These are phyloP conservation scores for Heteropelma amictum DNA, from an alignment of 2,888 invertebrate genomes.

Conservation along the genomic window DNA sequence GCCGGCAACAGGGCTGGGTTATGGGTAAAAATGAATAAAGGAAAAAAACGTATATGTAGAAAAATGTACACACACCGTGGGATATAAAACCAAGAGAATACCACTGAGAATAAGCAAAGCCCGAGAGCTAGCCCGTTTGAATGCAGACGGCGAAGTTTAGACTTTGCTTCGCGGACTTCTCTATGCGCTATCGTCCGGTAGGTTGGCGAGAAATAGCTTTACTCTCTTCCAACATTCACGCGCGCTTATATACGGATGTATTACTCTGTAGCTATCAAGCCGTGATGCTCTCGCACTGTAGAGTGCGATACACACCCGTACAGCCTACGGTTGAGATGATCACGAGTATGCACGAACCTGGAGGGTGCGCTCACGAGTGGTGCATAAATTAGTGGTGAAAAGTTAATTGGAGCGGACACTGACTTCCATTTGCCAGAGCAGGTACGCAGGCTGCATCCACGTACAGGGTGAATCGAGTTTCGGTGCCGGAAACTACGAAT, in stretches of 20 bases:
- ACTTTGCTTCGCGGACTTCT: slow-evolving; percentile 6
- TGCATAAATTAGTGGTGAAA: slow-evolving; percentile 77
- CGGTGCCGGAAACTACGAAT: too few relatives aligned
- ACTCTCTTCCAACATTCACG: too few relatives aligned
- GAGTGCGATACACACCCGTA: slow-evolving; percentile 1
- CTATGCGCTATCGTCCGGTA: not conserved
- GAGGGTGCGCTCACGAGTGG: slow-evolving; percentile 52
- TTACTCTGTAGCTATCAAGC: slow-evolving; percentile 12
- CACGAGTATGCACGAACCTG: slow-evolving; percentile 50
- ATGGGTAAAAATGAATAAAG: slow-evolving; percentile 16
- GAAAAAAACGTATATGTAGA: not conserved
- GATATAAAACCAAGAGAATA: too few relatives aligned
- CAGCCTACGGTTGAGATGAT: slow-evolving; percentile 30
- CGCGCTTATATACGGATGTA: slow-evolving; percentile 6
- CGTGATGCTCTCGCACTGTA: slow-evolving; percentile 26
- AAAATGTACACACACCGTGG: slow-evolving; percentile 1
- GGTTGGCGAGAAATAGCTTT: slow-evolving; percentile 31
- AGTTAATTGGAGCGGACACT: slow-evolving; percentile 77
- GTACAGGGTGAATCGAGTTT: too few relatives aligned
- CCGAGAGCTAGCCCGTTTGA: slow-evolving; percentile 10
- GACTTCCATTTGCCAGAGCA: slow-evolving; percentile 72
- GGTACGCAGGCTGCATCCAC: too few relatives aligned
- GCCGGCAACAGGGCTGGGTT: not conserved
- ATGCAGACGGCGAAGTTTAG: slow-evolving; percentile 25
- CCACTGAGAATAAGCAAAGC: not conserved